phyloP scores from a whole-genome alignment of 92 coral and sea anemone genomes.

The Bergia sp. region DNA sequence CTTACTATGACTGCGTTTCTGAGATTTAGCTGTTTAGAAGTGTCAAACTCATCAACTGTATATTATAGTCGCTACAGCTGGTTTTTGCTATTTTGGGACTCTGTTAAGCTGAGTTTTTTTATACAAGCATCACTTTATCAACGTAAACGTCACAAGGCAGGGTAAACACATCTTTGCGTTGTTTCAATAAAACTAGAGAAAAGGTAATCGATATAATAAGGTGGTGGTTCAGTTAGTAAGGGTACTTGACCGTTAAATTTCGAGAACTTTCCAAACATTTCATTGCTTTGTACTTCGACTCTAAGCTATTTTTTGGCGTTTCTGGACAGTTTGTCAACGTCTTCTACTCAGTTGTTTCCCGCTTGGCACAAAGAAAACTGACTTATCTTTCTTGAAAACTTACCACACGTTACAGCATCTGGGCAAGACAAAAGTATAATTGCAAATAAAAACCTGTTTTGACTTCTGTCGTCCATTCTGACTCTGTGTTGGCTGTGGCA shows the following conservation, averaged over 20 bases:
- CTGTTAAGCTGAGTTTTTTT: no score
- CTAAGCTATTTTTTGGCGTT: background rate
- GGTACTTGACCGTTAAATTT: background rate
- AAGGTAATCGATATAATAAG: no score
- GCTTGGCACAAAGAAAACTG: background rate
- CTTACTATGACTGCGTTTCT: no score
- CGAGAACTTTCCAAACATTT: slow-evolving; percentile 9
- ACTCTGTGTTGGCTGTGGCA: background rate
- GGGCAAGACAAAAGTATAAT: background rate
- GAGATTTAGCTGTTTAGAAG: no score
- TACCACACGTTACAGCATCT: no score
- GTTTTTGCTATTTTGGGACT: no score
- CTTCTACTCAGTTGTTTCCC: no score
- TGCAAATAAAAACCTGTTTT: background rate
- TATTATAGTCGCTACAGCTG: no score
- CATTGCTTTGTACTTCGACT: background rate
- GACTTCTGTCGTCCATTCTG: background rate
- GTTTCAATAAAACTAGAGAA: background rate
- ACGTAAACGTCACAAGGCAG: background rate
- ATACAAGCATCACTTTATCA: background rate
- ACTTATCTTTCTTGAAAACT: background rate
- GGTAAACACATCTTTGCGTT: background rate
- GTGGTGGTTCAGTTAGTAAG: no score
- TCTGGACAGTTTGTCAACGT: background rate
- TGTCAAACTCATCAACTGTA: no score